phyloP scores from a whole-genome alignment of 2,113 vertebrate species.

The Silurus glanis region DNA sequence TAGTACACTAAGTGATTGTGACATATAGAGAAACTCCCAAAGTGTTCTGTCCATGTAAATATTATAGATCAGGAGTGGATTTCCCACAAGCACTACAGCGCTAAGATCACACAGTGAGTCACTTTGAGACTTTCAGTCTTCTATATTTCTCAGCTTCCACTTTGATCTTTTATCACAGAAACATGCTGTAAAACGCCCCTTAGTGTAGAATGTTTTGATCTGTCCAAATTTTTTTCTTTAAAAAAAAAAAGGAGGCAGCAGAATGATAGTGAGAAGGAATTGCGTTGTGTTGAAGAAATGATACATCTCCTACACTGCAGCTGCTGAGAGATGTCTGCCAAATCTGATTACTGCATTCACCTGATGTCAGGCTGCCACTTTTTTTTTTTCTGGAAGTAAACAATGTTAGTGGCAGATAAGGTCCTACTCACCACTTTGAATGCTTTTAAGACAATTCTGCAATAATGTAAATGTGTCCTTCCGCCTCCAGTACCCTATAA shows the following conservation, averaged over 20 bases:
- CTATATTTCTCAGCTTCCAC: neutral
- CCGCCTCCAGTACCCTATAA: constrained; percentile 19
- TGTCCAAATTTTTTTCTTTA: neutral
- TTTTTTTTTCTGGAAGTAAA: constrained; percentile 50
- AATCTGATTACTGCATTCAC: constrained; percentile 55
- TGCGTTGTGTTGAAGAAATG: constrained; percentile 36
- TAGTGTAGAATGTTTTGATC: constrained; percentile 15
- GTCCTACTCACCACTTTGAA: constrained; percentile 27
- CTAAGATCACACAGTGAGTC: neutral
- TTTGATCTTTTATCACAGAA: constrained; percentile 6
- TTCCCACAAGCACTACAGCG: neutral
- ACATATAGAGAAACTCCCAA: neutral
- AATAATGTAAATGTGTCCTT: constrained; percentile 47
- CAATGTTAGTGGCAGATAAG: constrained; percentile 52
- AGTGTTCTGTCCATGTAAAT: neutral
- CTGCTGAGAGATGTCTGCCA: constrained; percentile 39
- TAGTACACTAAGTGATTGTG: neutral
- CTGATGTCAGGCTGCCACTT: constrained; percentile 45
- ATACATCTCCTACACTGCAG: constrained; percentile 32
- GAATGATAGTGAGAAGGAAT: constrained; percentile 6
- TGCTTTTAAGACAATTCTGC: constrained; percentile 41
- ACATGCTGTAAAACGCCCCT: neutral
- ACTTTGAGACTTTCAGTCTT: neutral
- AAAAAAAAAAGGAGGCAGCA: neutral
- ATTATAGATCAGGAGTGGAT: neutral